phyloP scores from a whole-genome alignment of 2,888 invertebrate species.

The Meganola albula region DNA sequence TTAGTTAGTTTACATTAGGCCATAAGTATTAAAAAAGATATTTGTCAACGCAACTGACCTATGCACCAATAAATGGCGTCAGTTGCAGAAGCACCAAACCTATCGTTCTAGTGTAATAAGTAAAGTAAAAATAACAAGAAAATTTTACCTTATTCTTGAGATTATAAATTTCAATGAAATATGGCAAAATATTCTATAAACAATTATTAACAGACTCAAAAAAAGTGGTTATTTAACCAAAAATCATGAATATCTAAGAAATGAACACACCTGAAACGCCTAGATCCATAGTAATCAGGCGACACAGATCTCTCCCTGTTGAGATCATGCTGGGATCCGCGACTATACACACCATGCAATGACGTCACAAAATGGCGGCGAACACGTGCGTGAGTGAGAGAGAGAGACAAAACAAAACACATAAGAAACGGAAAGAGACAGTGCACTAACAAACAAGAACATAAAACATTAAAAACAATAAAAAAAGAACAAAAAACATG shows the following conservation, averaged over 20 bases:
- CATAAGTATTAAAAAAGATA: no score
- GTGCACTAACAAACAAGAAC: slow-evolving; percentile 10
- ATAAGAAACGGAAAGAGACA: slow-evolving; percentile 32
- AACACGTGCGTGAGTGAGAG: slow-evolving; percentile 43
- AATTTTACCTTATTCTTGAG: neutral
- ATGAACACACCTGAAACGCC: slow-evolving; percentile 85
- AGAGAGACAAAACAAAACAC: slow-evolving; percentile 36
- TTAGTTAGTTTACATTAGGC: no score
- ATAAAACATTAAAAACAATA: neutral
- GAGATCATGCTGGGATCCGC: slow-evolving; percentile 86
- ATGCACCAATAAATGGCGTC: no score
- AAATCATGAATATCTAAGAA: slow-evolving; percentile 1
- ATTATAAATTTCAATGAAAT: neutral
- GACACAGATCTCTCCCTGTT: slow-evolving; percentile 81
- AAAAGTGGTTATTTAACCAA: neutral
- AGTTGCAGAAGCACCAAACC: no score
- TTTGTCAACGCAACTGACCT: no score
- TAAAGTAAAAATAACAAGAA: no score
- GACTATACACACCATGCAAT: slow-evolving; percentile 76
- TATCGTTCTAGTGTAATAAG: no score
- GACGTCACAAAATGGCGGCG: slow-evolving; percentile 61
- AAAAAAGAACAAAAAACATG: neutral
- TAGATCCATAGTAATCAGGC: slow-evolving; percentile 83
- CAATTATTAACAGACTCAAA: neutral
- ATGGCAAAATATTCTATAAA: neutral